Evolutionary conservation across 2,113 vertebrate genomes (phyloP).

Genomic region (Pachyramphus minor): DNA sequence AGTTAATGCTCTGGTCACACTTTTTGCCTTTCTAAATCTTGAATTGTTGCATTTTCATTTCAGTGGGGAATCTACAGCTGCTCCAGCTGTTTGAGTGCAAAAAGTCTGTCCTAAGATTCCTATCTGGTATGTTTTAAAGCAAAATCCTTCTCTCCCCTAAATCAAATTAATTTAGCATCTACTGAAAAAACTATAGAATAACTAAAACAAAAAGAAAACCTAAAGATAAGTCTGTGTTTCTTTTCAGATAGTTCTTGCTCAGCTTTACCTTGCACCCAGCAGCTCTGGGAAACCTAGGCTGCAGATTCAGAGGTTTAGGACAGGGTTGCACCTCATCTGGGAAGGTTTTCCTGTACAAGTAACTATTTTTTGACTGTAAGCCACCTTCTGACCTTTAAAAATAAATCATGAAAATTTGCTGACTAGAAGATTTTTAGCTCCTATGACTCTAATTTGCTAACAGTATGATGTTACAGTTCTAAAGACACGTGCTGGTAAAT

Average conservation of each 20-base stretch:
- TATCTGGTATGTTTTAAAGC: neutral
- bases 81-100: constrained; percentile 32
- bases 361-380: neutral
- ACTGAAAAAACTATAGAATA: neutral
- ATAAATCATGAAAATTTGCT: constrained; percentile 1
- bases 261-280: neutral
- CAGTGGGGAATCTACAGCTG: constrained; percentile 52
- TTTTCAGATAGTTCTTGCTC: neutral
- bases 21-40: constrained; percentile 62
- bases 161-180: constrained; percentile 1
- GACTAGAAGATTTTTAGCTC: neutral
- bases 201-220: neutral
- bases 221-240: neutral
- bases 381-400: neutral
- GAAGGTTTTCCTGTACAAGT: constrained; percentile 38
- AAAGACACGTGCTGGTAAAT: neutral
- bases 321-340: constrained; percentile 25
- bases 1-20: constrained; percentile 60
- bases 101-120: neutral
- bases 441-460: neutral
- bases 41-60: constrained; percentile 46
- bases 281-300: neutral
- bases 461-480: neutral
- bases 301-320: neutral
- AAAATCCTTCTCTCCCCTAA: neutral